Evolutionary conservation across 2,797 vertebrate genomes (phyloP).

Genomic region (Manis javanica): DNA sequence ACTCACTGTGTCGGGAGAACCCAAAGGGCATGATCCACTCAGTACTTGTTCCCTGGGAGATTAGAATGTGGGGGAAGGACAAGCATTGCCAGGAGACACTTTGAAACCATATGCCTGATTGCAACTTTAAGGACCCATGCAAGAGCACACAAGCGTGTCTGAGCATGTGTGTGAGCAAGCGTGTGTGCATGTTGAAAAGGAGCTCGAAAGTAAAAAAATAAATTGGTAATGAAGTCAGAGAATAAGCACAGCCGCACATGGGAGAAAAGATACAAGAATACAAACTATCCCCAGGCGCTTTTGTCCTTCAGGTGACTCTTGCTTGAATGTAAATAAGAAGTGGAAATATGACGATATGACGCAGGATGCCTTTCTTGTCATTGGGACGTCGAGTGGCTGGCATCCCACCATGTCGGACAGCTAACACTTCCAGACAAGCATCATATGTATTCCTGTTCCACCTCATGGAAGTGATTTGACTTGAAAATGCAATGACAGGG

Average conservation of each 20-base stretch:
- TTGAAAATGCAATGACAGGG: constrained; percentile 66
- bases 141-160: neutral
- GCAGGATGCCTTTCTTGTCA: constrained; percentile 68
- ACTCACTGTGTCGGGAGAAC: constrained; percentile 58
- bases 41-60: neutral
- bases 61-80: neutral
- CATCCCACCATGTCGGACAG: constrained; percentile 42
- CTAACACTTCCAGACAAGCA: neutral
- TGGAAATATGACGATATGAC: constrained; percentile 59
- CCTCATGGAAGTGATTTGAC: constrained; percentile 72
- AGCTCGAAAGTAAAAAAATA: constrained; percentile 13
- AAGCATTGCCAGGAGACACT: neutral
- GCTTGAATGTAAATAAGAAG: constrained; percentile 73
- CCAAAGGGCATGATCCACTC: neutral
- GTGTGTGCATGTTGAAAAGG: neutral
- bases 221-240: constrained; percentile 47
- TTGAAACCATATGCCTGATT: constrained; percentile 28
- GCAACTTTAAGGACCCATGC: constrained; percentile 4
- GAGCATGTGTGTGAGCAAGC: too few species aligned
- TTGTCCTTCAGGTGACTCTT: constrained; percentile 76
- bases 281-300: constrained; percentile 70
- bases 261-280: constrained; percentile 67
- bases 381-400: constrained; percentile 47
- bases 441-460: constrained; percentile 43
- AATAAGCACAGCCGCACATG: neutral